Base-by-base conservation (phyloP, 1,140 invertebrate genomes). In the Panagrolaimus sp. region DNA sequence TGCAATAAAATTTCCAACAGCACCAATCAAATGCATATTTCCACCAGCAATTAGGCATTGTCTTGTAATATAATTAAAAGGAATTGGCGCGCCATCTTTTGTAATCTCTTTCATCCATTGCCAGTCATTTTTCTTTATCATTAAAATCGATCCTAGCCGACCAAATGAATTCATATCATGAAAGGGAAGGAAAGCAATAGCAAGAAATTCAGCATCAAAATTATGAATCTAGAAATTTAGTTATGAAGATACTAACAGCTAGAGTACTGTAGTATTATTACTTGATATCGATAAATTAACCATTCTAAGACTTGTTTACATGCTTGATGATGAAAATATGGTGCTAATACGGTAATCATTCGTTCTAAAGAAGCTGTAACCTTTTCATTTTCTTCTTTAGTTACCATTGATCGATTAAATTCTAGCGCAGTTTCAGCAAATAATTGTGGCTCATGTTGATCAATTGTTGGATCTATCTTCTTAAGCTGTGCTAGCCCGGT, bases 281-380 rank as follows among this genome's bases (percentile, higher is more conserved):
- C 74, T 57, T 75, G 74, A 67, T 73, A 75, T 20, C 73, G 68
- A 47, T 74, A 66, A 44, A 75, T 75, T 7, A 75, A 57, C 74
- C 74, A 75, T 63, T 75, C 74, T 23, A 75, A 66, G 5, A 75
- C 74, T 44, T 75, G 75, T 20, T 66, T 67, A 65, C 74, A 75
- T 5, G 66, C 68, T 63, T 77, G 69, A 45, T 75, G 74, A 38
- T 75, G 75, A 44, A 75, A 75, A 66, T 75, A 76, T 5, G 74
- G 74, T 16, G 66, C 69, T 25, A 75, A 53, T 9, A 48, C 27
- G 9, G 73, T n/a, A 11, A 75, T 46, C 57, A 75, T 63, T 45
- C 53, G 44, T 38, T 77, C 68, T 25, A 75, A 47, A 20, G 43
- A 46, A 38, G 38, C 47, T 45, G 78, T 63, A 23, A 74, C 48